Percentiles rank a stretch among this genome's conserved stretches.
These are phyloP conservation scores for Psix sp. DNA, from an alignment of 1,140 invertebrate genomes.

Conservation along the genomic window DNA sequence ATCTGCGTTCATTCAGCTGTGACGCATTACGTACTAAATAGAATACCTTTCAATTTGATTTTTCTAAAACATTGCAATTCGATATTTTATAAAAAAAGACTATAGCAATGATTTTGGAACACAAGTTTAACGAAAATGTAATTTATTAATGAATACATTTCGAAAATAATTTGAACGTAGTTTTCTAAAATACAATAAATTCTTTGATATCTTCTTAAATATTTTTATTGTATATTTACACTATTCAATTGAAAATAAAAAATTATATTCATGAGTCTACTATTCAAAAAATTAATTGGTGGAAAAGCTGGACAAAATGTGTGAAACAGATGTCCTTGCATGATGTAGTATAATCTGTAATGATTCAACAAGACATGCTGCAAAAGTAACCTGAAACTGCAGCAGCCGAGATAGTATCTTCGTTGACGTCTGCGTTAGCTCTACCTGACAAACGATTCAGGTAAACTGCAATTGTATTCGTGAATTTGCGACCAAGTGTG, in stretches of 20 bases:
- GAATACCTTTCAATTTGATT: slow-evolving; percentile 45
- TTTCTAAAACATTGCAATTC: too few species aligned
- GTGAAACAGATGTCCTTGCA: slow-evolving; percentile 54
- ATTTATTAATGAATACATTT: too few species aligned
- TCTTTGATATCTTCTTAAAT: too few species aligned
- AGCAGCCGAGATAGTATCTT: slow-evolving; percentile 66
- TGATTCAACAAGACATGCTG: slow-evolving; percentile 62
- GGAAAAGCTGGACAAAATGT: slow-evolving; percentile 31
- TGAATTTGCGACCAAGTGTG: slow-evolving; percentile 31
- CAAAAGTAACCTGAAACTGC: slow-evolving; percentile 70
- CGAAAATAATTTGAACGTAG: too few species aligned
- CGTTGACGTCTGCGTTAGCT: slow-evolving; percentile 72
- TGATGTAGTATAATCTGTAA: slow-evolving; percentile 65
- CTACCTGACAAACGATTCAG: slow-evolving; percentile 48
- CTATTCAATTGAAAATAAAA: too few species aligned
- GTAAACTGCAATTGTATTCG: slow-evolving; percentile 43
- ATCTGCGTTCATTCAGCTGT: slow-evolving; percentile 69
- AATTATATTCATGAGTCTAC: too few species aligned
- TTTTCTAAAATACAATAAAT: too few species aligned
- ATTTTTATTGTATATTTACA: too few species aligned
- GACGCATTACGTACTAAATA: slow-evolving; percentile 48
- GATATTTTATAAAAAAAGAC: too few species aligned
- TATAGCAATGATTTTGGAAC: too few species aligned
- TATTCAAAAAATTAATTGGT: too few species aligned
- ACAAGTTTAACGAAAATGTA: too few species aligned